A percentile compares a stretch with the other conserved stretches of the same genome.
phyloP scores from a whole-genome alignment of 1,140 invertebrate species.

The Cherax destructor region DNA sequence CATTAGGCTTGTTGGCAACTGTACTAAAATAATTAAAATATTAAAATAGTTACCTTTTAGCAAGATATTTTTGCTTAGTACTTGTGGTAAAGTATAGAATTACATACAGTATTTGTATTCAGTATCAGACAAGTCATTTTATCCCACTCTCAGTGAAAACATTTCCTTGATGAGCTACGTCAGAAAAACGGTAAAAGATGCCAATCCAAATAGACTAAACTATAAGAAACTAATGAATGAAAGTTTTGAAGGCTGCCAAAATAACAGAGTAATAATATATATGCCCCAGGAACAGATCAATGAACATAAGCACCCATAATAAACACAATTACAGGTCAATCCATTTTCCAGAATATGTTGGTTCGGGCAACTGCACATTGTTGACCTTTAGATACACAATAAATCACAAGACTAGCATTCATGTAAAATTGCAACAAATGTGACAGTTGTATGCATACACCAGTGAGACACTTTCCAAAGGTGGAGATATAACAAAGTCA shows the following conservation, averaged over 20 bases:
- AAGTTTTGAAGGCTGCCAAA: not conserved
- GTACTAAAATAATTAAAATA: not conserved
- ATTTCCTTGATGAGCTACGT: not conserved
- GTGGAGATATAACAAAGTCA: conserved; percentile 4
- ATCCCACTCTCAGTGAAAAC: not conserved
- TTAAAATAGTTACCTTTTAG: not conserved
- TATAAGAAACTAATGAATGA: not conserved
- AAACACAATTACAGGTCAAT: conserved; percentile 27
- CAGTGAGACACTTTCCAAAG: conserved; percentile 14
- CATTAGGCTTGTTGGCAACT: conserved; percentile 16
- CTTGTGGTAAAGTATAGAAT: not conserved
- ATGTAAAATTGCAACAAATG: conserved; percentile 47
- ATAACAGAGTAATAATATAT: not conserved
- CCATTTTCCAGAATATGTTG: conserved; percentile 7
- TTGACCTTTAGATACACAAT: conserved; percentile 30
- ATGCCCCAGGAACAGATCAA: conserved; percentile 33
- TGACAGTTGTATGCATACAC: conserved; percentile 31
- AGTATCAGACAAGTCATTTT: not conserved
- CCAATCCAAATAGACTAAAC: no score
- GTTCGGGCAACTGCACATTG: conserved; percentile 25
- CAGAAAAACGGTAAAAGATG: no score
- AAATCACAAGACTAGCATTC: conserved; percentile 66
- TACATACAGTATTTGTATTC: not conserved
- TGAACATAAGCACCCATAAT: conserved; percentile 42
- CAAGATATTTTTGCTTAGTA: not conserved